phyloP scores from a whole-genome alignment of 2,797 vertebrate species.

The Percopsis omiscomaycus region DNA sequence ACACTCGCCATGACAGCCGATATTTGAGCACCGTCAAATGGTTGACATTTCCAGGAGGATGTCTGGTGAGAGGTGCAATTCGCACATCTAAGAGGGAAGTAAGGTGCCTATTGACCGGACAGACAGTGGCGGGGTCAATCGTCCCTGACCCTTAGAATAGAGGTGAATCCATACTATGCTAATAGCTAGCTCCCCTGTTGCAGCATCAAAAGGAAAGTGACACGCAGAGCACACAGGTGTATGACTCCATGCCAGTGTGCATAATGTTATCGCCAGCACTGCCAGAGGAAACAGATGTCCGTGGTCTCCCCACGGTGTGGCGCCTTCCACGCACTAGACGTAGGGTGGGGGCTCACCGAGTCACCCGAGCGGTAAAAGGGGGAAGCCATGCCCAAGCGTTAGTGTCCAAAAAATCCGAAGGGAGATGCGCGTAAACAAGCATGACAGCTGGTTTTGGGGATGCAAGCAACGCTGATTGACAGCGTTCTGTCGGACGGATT shows the following conservation, averaged over 20 bases:
- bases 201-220: slow-evolving; percentile 39
- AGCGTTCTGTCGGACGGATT: slow-evolving; percentile 79
- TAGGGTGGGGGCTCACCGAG: slow-evolving; percentile 45
- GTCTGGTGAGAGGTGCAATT: slow-evolving; percentile 59
- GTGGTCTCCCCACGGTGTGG: slow-evolving; percentile 33
- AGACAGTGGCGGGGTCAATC: slow-evolving; percentile 46
- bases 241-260: slow-evolving; percentile 53
- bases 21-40: slow-evolving; percentile 66
- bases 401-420: slow-evolving; percentile 63
- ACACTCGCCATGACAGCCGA: slow-evolving; percentile 50
- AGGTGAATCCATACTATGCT: slow-evolving; percentile 50
- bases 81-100: slow-evolving; percentile 34
- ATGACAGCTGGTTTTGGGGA: slow-evolving; percentile 73
- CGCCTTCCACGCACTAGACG: slow-evolving; percentile 43
- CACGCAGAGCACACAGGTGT: slow-evolving; percentile 56
- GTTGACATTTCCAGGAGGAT: slow-evolving; percentile 72
- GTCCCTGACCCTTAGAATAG: slow-evolving; percentile 59
- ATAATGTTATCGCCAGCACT: slow-evolving; percentile 50
- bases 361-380: slow-evolving; percentile 64
- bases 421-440: slow-evolving; percentile 74
- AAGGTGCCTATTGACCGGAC: slow-evolving; percentile 39
- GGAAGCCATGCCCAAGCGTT: slow-evolving; percentile 67
- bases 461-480: slow-evolving; percentile 76
- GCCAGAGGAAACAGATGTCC: slow-evolving; percentile 66
- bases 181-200: slow-evolving; percentile 44